Conservation (phyloP, 2,797 vertebrate species). For the Lagorchestes hirsutus region DNA sequence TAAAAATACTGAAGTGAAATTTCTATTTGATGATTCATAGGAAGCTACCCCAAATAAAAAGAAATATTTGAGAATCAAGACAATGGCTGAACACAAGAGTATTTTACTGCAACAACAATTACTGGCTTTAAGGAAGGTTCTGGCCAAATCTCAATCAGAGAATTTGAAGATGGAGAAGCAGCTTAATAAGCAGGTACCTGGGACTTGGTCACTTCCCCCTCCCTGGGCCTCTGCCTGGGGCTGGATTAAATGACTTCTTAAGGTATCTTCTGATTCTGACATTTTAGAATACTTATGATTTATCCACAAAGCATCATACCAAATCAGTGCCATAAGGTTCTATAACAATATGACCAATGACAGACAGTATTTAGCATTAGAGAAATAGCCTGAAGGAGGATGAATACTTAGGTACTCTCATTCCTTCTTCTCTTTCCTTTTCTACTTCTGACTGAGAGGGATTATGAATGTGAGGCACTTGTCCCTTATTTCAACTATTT, state of each 20-base stretch:
- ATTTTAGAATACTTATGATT: background rate
- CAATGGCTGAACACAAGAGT: constrained; percentile 85
- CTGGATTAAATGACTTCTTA: background rate
- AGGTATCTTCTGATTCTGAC: background rate
- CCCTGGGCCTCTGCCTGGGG: background rate
- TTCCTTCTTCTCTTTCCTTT: background rate
- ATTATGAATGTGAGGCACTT: background rate
- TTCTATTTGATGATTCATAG: constrained; percentile 73
- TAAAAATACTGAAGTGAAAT: background rate
- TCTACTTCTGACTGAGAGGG: background rate
- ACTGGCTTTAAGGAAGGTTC: constrained; percentile 77
- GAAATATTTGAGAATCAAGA: constrained; percentile 80
- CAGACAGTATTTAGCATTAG: background rate
- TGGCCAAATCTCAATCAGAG: constrained; percentile 82
- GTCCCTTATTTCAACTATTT: background rate
- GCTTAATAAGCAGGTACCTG: constrained; percentile 84
- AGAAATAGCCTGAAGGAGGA: background rate
- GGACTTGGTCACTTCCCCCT: background rate
- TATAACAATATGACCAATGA: background rate
- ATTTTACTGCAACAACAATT: constrained; percentile 84
- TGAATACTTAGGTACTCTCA: background rate
- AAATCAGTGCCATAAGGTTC: background rate
- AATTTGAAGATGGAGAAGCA: constrained; percentile 77
- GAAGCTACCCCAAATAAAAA: constrained; percentile 83
- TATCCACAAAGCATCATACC: background rate